Evolutionary conservation across 1,140 invertebrate species (phyloP), one percentile per base, ranked within the genome.

Genomic region (Arctopsyche grandis): DNA sequence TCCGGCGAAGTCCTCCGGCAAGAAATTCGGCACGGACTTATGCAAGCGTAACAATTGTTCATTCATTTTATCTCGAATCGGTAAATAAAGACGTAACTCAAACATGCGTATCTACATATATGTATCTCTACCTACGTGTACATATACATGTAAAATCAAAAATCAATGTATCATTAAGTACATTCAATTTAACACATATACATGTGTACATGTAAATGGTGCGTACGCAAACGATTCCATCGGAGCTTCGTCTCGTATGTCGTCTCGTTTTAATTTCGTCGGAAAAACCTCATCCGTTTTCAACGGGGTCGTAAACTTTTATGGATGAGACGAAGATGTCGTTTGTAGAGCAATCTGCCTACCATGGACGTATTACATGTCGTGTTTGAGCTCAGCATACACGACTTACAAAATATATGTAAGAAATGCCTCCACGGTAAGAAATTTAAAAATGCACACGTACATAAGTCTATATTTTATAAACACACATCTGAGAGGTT

Each of bases 251-350:
- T 24, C 22, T 3, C 9, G 9, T 24, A 26, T 22, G 10, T 66
- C 63, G 21, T 66, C 14, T 22, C 63, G 63, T 66, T 66, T 66
- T 66, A 66, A 66, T 66, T 66, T 29, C 63, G 63, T 66, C 21
- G 63, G 63, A 66, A 66, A 58, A 43, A 78, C 26, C 24, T 60
- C 24, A 58, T 73, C 43, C 22, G n/a, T 29, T 44, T 52, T 56
- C 77, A 16, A 38, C 56, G 24, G n/a, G 21, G 69, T 78, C 63
- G 48, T 78, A 70, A 71, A 78, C 29, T 78, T 78, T 78, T 78
- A 78, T 71, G 77, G 22, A 26, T 22, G 44, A 56, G 44, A 70
- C 43, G 44, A 56, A 24, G 3, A 44, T 60, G 43, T 70, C 69
- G 77, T 78, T 78, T 26, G 44, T 56, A 14, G 43, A 29, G 52